Evolutionary conservation across 23 tunicate genomes (phyloP), one percentile per base, ranked within the genome.

Genomic region (Phallusia fumigata): DNA sequence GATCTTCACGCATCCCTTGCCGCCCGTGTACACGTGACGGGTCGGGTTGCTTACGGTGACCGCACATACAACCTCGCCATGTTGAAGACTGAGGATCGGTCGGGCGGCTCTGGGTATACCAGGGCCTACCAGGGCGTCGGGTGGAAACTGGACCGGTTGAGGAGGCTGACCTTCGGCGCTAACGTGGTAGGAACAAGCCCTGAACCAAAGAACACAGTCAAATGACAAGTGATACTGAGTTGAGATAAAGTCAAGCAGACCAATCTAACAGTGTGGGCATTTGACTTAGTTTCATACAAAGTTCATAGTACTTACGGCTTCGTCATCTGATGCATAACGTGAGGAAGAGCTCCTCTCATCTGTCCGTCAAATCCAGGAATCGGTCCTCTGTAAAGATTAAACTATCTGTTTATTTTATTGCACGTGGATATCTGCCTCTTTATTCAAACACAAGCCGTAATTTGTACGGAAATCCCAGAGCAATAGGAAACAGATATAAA

Each of bases 1-100:
- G 10, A 95, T 95, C 76, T 95, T 95, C 50, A 95, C 99, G 73
- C 89, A 86, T 33, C 99, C 99, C 35, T 92, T 93, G 53, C 99
- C 99, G 19, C 99, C 99, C 32, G 99, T 95, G 85, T 90, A 95
- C 24, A 95, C 91, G 65, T 86, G 99, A 24, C 92, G 80, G 0
- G 95, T 86, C 31, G 99, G 99, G 85, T 95, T 95, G 83, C 95
- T 89, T 2, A 95, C 81, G 0, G 99, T 87, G 19, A 95, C 95
- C 11, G 99, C 99, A 52, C 99, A 95, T 18, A 95, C 99, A 16
- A 95, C 99, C 81, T 95, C 99, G 64, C 95, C 95, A 81, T 95
- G 99, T 58, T 77, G 80, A 18, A 95, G 82, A 32, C 84, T 90
- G 35, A 89, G 82, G 31, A 87, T 78, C 18, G 95, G 89, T 51